These are phyloP conservation scores for Alentia gelatinosa DNA, from an alignment of 2,888 invertebrate species.

Conservation along the genomic window DNA sequence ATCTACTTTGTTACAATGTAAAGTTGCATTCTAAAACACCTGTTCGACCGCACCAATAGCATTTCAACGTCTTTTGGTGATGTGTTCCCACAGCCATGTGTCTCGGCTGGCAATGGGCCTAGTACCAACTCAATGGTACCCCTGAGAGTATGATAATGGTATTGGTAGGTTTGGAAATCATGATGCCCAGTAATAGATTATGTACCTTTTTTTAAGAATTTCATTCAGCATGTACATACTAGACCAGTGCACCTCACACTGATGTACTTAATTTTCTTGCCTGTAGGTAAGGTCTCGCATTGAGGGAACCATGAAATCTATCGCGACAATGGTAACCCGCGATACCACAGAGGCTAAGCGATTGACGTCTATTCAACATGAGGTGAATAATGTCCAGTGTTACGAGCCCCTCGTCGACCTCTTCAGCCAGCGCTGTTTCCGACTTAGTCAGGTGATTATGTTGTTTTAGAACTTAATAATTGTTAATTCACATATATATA, in stretches of 20 bases:
- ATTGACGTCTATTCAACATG: slow-evolving; percentile 2
- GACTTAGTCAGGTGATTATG: slow-evolving; percentile 16
- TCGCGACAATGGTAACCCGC: slow-evolving; percentile 73
- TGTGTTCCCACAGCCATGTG: too few relatives aligned
- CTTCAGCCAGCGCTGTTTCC: not conserved
- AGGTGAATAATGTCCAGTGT: slow-evolving; percentile 12
- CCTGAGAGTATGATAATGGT: too few relatives aligned
- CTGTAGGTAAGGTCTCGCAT: slow-evolving; percentile 63
- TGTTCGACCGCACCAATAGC: too few relatives aligned
- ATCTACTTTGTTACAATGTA: too few relatives aligned
- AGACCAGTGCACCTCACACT: not conserved
- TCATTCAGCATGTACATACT: not conserved
- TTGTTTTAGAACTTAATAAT: too few relatives aligned
- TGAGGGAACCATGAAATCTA: slow-evolving; percentile 73
- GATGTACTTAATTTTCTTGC: too few relatives aligned
- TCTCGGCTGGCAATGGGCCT: too few relatives aligned
- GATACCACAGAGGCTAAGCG: slow-evolving; percentile 59
- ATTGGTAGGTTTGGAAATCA: too few relatives aligned
- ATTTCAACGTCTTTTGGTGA: too few relatives aligned
- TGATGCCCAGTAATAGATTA: not conserved
- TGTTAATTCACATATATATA: too few relatives aligned
- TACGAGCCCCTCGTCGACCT: slow-evolving; percentile 16
- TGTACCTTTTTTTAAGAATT: not conserved
- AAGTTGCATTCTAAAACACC: too few relatives aligned
- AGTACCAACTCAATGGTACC: too few relatives aligned